Evolutionary conservation across 2,113 vertebrate species (phyloP), one percentile per base, ranked within the genome.

Genomic region (Aegithalos caudatus): DNA sequence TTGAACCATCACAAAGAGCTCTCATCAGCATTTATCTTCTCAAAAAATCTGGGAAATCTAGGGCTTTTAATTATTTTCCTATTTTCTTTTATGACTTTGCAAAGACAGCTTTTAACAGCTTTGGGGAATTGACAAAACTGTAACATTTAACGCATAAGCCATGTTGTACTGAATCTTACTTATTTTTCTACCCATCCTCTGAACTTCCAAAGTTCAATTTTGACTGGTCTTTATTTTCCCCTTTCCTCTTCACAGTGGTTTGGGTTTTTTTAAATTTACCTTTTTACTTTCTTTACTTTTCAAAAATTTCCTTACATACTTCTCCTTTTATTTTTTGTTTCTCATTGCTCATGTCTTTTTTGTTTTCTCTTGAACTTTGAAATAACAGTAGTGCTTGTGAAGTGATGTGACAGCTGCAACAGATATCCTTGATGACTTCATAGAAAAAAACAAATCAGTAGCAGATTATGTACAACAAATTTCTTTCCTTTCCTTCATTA

Each of bases 31-130:
- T 93, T 97, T 96, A 94, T 94, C 69, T 78, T 37, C 70, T 72
- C 50, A 92, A 54, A 20, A 61, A 28, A n/a, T 53, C 28, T 29
- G 65, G 21, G 5, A 94, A 97, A 97, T 72, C 66, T 79, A 97
- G 54, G 58, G 69, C 81, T 57, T 88, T 96, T 94, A 96, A 96
- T 97, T 97, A 11, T 91, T 97, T 96, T 97, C 56, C 19, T 73
- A 27, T 94, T 96, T 96, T 76, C 61, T 96, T 96, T 92, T 85
- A 90, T 95, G 92, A 88, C 83, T 97, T 97, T 95, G 84, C 54
- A 78, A 4, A 70, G 71, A 77, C 40, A 93, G 72, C 42, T 96
- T 96, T 96, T 92, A 94, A 69, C 14, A 47, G 56, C 92, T 90
- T 82, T 61, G 57, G 82, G 87, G 87, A 97, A 94, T 82, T 92